Evolutionary conservation across 1,140 invertebrate species (phyloP), one percentile per base, ranked within the genome.

Genomic region (Lepidurus arcticus): DNA sequence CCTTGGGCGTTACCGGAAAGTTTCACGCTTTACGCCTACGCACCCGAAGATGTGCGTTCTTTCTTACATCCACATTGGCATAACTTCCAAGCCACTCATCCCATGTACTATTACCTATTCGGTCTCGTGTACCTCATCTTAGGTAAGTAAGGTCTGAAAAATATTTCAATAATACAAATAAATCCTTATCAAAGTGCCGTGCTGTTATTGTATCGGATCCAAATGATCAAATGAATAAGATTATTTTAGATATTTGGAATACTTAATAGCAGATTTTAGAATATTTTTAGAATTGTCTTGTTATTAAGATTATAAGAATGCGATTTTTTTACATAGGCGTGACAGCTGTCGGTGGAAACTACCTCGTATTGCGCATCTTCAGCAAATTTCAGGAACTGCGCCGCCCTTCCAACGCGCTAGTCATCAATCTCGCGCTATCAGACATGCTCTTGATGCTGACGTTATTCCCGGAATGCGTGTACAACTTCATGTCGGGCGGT

Each of bases 401-500:
- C 81, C 93, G 92, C 21, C 93, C 94, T 13, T 93, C 93, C 78
- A 96, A 96, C 85, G 84, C 95, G 77, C 87, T 94, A 44, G 91
- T 95, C 11, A 89, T 95, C 73, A 96, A 96, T 85, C 86, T 96
- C 81, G 93, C 94, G 8, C 90, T 95, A 83, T 94, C 92, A 10
- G 94, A 96, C 83, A 94, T 96, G 82, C 85, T 91, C 47, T 95
- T 96, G 91, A 96, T 95, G 93, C 86, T 91, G 78, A 85, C 85
- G 10, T 80, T 82, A 74, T 80, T 82, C 42, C 83, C 83, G 0
- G 80, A 83, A 75, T 82, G 81, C 74, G 80, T 83, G 21, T 81
- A 80, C 77, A 83, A 82, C 74, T 82, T 80, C 65, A 80, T 83
- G 53, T 34, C 65, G 7, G 81, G 81, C 5, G 81, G 80, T 11